Percentiles rank a stretch among this genome's conserved stretches.
These are phyloP conservation scores for Panagrolaimus sp. DNA, from an alignment of 1,140 invertebrate genomes.

Conservation along the genomic window DNA sequence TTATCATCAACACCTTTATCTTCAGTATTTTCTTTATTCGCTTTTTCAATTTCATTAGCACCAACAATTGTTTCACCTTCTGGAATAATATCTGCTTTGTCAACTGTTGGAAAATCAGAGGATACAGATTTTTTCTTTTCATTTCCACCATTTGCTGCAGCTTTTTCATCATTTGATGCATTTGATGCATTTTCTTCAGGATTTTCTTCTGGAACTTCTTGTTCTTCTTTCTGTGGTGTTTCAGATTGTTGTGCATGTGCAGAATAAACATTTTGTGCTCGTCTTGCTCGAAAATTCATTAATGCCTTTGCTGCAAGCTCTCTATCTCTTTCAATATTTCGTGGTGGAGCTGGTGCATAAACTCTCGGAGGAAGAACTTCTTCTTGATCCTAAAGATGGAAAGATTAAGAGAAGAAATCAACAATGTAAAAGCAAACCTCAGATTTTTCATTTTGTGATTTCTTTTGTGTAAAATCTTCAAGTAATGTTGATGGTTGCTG, in stretches of 20 bases:
- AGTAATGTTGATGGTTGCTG: no score
- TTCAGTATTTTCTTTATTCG: no score
- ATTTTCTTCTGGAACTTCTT: neutral
- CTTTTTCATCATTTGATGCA: neutral
- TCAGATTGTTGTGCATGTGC: neutral
- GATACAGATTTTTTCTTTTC: neutral
- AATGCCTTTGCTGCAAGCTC: no score
- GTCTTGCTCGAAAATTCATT: no score
- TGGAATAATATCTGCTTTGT: neutral
- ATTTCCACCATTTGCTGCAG: neutral
- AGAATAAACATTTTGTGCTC: neutral
- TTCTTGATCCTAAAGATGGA: no score
- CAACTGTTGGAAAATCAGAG: constrained; percentile 6
- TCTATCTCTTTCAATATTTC: no score
- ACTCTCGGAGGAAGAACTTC: no score
- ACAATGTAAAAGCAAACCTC: no score
- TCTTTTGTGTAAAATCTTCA: no score
- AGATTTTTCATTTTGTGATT: no score
- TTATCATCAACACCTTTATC: neutral
- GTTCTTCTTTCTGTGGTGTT: neutral
- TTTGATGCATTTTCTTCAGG: neutral
- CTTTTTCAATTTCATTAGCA: neutral
- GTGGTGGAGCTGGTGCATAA: no score
- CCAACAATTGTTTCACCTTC: neutral
- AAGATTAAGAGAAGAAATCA: no score